phyloP scores from a whole-genome alignment of 2,113 vertebrate species.

The Dermatemys mawii region DNA sequence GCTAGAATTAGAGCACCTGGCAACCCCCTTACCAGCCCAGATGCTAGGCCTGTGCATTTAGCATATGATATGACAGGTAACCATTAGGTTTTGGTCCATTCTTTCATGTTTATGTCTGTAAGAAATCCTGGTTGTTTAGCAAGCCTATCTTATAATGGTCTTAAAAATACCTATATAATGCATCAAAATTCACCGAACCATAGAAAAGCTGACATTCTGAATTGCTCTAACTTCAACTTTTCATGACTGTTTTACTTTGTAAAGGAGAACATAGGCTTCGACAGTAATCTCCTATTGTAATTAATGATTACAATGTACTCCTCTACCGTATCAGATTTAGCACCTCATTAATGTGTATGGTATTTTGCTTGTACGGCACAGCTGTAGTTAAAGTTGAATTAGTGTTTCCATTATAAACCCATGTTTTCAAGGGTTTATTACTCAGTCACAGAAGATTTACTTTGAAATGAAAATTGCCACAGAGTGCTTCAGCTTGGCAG shows the following conservation, averaged over 20 bases:
- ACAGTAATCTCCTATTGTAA: slow-evolving; percentile 64
- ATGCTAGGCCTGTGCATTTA: neutral
- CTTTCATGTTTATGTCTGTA: slow-evolving; percentile 66
- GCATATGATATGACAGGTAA: slow-evolving; percentile 22
- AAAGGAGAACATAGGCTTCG: slow-evolving; percentile 56
- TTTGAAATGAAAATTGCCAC: slow-evolving; percentile 67
- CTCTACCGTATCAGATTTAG: slow-evolving; percentile 45
- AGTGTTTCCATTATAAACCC: slow-evolving; percentile 56
- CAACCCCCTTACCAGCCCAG: slow-evolving; percentile 31
- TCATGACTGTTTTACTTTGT: slow-evolving; percentile 44
- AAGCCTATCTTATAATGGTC: slow-evolving; percentile 63
- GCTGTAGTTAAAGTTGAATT: slow-evolving; percentile 68
- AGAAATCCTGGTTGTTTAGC: slow-evolving; percentile 69
- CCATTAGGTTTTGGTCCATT: slow-evolving; percentile 45
- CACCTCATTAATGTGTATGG: slow-evolving; percentile 58
- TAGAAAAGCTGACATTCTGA: slow-evolving; percentile 59
- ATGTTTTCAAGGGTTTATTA: slow-evolving; percentile 69
- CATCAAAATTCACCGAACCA: slow-evolving; percentile 68
- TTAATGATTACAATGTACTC: slow-evolving; percentile 62
- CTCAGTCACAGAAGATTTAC: slow-evolving; percentile 57
- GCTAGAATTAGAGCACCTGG: slow-evolving; percentile 5
- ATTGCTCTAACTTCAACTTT: slow-evolving; percentile 49
- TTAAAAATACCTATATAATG: slow-evolving; percentile 60
- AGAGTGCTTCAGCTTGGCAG: slow-evolving; percentile 39
- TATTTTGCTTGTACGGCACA: slow-evolving; percentile 56